Evolutionary conservation across 1,140 invertebrate genomes (phyloP), one percentile per base, ranked within the genome.

Genomic region (Zaprionus camerounensis): DNA sequence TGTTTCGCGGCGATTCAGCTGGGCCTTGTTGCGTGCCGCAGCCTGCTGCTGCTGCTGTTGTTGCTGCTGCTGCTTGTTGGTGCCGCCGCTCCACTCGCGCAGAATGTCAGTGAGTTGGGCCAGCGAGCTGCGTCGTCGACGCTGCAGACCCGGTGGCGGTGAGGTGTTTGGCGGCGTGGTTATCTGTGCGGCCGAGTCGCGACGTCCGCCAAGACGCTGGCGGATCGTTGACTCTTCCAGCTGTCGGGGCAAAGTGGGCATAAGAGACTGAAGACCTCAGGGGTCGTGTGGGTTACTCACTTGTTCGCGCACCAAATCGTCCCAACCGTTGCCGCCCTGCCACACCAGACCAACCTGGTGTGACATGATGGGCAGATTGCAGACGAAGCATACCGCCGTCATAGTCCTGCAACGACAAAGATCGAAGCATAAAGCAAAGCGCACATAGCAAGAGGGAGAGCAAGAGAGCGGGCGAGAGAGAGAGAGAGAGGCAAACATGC

Each of bases 311-410:
- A 97, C 95, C 73, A 98, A 94, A 93, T 98, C 97, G 95, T 98
- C 97, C 96, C 97, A 97, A 76, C 97, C 97, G 93, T 98, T 98
- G 82, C 97, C 97, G 46, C 97, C 97, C 90, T 97, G 96, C 97
- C 97, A 98, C 90, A 98, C 96, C 92, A 98, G 93, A 11, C 97
- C 97, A 91, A 98, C 97, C 95, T 98, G 97, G 94, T 98, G 97
- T 71, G 96, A 97, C 84, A 98, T 94, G 92, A 98, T 98, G 75
- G 97, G 97, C 84, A 98, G 94, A 93, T 98, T 98, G 96, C 98
- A 98, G 76, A 98, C 97, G 94, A 98, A 98, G 94, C 97, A 98
- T 93, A 98, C 96, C 91, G 97, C 96, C 86, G 97, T 97, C 97
- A 98, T 97, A 87, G 96, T 97, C 95, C 97, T 98, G 95, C 66